Percentiles rank a stretch among this genome's conserved stretches.
These are phyloP conservation scores for Syrrhaptes paradoxus DNA, from an alignment of 2,113 vertebrate species.

Conservation along the genomic window DNA sequence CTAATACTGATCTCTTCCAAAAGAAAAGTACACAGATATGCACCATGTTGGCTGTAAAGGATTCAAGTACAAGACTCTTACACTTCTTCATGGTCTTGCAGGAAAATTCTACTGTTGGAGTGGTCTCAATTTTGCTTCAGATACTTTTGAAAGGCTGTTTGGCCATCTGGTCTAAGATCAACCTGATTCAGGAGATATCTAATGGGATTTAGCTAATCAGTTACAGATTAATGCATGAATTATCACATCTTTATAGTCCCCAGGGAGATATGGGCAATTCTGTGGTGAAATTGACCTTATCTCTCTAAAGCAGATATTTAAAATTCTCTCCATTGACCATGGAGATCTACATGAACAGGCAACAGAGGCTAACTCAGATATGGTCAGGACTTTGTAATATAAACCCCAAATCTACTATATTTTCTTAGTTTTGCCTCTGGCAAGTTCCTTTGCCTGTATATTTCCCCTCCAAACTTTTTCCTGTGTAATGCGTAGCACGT, in stretches of 20 bases:
- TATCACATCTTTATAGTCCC: background rate
- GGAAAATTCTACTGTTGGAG: background rate
- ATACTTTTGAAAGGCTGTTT: background rate
- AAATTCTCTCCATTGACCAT: background rate
- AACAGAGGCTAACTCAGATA: background rate
- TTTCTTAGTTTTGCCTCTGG: background rate
- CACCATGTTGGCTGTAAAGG: background rate
- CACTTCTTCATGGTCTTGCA: background rate
- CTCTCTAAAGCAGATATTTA: background rate
- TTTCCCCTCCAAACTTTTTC: background rate
- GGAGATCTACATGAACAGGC: background rate
- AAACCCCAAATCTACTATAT: background rate
- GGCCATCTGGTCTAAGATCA: background rate
- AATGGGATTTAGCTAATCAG: background rate
- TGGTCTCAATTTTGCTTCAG: background rate
- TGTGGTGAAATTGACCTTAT: background rate
- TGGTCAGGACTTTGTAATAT: background rate
- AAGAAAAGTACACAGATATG: background rate
- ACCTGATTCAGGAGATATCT: background rate
- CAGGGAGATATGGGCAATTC: background rate
- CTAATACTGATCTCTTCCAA: background rate
- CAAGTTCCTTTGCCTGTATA: background rate
- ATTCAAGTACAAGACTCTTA: background rate
- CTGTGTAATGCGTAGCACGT: background rate
- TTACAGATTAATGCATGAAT: background rate